Evolutionary conservation across 2,113 vertebrate genomes (phyloP).

Genomic region (Paradoxurus hermaphroditus): DNA sequence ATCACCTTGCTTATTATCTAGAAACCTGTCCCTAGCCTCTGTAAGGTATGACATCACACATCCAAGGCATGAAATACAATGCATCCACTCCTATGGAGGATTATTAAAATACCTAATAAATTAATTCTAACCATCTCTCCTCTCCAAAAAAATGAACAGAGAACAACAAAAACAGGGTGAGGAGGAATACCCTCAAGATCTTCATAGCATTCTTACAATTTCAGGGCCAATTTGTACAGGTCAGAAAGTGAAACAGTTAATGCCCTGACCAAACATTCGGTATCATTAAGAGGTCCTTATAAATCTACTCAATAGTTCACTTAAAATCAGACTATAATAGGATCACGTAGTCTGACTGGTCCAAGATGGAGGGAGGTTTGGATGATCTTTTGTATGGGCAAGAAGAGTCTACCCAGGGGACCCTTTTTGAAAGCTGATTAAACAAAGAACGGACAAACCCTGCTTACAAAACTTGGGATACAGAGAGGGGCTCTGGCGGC

Average conservation of each 20-base stretch:
- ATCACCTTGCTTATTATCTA: neutral
- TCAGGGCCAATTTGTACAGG: slow-evolving; percentile 22
- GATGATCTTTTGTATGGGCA: neutral
- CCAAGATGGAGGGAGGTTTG: neutral
- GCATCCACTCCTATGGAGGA: neutral
- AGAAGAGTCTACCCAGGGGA: neutral
- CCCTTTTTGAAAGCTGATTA: neutral
- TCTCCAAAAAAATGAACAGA: neutral
- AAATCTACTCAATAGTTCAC: slow-evolving; percentile 4
- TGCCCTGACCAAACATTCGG: neutral
- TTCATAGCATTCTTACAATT: neutral
- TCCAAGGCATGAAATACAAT: neutral
- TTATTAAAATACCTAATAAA: neutral
- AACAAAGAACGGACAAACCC: neutral
- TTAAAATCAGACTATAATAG: slow-evolving; percentile 42
- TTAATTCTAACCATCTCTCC: neutral
- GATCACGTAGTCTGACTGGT: neutral
- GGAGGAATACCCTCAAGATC: neutral
- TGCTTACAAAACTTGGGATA: fast-evolving
- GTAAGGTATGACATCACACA: neutral
- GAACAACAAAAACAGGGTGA: neutral
- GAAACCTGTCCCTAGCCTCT: neutral
- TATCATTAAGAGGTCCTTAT: neutral
- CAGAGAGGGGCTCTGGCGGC: neutral
- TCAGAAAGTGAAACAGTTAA: slow-evolving; percentile 5